Percentiles rank a stretch among this genome's conserved stretches.
These are phyloP conservation scores for Mesochorus sp. DNA, from an alignment of 2,888 invertebrate genomes.

Conservation along the genomic window DNA sequence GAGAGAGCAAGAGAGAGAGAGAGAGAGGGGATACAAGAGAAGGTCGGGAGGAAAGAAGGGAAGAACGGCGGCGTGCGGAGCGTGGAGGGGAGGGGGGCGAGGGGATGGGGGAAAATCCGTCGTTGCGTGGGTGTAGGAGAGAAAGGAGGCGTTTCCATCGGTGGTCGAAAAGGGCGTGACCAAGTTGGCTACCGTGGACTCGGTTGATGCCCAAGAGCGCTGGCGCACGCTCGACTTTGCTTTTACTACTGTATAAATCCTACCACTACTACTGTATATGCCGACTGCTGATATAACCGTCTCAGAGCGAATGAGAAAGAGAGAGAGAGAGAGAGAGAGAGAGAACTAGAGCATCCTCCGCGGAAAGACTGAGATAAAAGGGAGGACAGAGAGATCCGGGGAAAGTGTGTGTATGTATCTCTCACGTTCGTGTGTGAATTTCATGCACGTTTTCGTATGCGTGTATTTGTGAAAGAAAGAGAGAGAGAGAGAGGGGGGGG, in stretches of 20 bases:
- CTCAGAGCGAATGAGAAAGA: not conserved
- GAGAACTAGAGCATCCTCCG: constrained; percentile 32
- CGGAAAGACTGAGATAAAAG: constrained; percentile 1
- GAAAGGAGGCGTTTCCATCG: constrained; percentile 73
- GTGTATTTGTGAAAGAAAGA: not conserved
- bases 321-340: constrained; percentile 7
- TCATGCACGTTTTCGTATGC: too few species aligned
- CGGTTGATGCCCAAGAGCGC: constrained; percentile 52
- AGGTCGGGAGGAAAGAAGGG: constrained; percentile 61
- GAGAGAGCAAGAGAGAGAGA: too few species aligned
- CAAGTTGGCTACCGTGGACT: constrained; percentile 49
- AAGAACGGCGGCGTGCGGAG: constrained; percentile 10
- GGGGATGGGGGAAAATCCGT: constrained; percentile 21
- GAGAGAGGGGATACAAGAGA: too few species aligned
- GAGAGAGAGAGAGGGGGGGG: constrained; percentile 21
- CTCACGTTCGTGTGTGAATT: too few species aligned
- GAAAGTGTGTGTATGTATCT: too few species aligned
- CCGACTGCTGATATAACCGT: constrained; percentile 26
- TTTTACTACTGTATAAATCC: constrained; percentile 25
- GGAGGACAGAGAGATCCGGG: constrained; percentile 41
- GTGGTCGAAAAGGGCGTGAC: constrained; percentile 75
- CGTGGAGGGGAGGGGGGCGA: not conserved
- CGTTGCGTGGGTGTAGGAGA: constrained; percentile 76
- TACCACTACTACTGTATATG: constrained; percentile 18
- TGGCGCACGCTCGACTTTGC: constrained; percentile 57